Evolutionary conservation across 1,140 invertebrate genomes (phyloP), one percentile per base, ranked within the genome.

Genomic region (Nasonia longicornis): DNA sequence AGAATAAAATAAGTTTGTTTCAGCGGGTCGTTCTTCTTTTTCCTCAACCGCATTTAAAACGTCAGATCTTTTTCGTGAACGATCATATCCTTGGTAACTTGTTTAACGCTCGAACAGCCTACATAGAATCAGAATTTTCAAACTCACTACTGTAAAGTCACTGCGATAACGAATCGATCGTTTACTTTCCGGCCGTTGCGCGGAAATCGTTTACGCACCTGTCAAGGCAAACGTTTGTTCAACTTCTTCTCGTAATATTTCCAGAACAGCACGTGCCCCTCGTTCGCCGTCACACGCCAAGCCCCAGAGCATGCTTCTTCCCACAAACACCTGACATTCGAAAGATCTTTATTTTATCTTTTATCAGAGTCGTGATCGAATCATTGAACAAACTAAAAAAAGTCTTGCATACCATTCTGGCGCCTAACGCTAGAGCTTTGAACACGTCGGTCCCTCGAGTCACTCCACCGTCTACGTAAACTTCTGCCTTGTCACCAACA

Each of bases 401-500:
- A 42, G 10, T 38, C 38, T 42, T 42, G 31, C 0, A 35, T 35
- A 95, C 96, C 93, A 96, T 96, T 92, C 94, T 95, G 2, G 97
- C 97, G 7, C 97, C 97, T 7, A 98, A 89, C 2, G 97, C 96
- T 38, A 99, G 86, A 12, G 97, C 97, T 91, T 98, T 98, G 70
- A 98, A 95, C 1, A 98, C 93, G 90, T 98, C 97, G 64, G 95
- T 95, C 16, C 97, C 97, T 86, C 94, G 93, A n/a, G 93, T 92
- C 6, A 98, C 92, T 20, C 97, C 97, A 4, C 97, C 97, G 89
- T 98, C 97, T 81, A 98, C 86, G 90, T 96, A 98, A 31, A 98
- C 92, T 86, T 97, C 95, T n/a, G 95, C 90, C 86, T 93, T 92
- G 58, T 94, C 92, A 67, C 90, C 92, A 6, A 98, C 95, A 10